Evolutionary conservation across 2,797 vertebrate species (phyloP), one percentile per base, ranked within the genome.

Genomic region (Gambelia wislizenii): DNA sequence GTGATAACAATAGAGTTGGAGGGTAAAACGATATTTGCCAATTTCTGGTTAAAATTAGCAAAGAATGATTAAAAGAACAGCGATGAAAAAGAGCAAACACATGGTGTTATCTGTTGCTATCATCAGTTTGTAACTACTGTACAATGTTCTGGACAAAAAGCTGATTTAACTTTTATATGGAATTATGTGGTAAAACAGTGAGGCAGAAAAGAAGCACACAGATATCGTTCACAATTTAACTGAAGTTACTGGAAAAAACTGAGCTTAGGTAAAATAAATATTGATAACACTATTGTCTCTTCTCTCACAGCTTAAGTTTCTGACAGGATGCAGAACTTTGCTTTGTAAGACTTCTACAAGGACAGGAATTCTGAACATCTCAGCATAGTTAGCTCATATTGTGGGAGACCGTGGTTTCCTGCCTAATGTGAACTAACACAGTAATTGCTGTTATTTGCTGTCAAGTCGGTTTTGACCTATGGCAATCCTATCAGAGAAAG

Each of bases 11-110:
- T 22, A 78, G 14, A 59, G 20, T 82, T 4, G n/a, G 30, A 36
- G 39, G 64, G 18, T 13, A 7, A 69, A 83, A 87, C 79, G 72
- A 82, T 59, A 92, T 90, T 74, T 86, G 67, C 2, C 75, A 85
- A 36, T 4, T 80, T 91, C 75, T n/a, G 86, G 59, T 9, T 87
- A 87, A 90, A 84, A 88, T 67, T 12, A 83, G 56, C 18, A 75
- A 6, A 56, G 25, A 83, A 89, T 2, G 4, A 70, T 54, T 54
- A 67, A 33, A 52, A 83, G 56, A 42, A 82, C 49, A 76, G 77
- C 33, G 54, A 44, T 0, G 7, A 90, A 3, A 90, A 93, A 86
- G 61, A 90, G 47, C 27, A 74, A 42, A 44, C 56, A 56, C 1
- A 44, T 9, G 25, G 22, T 6, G 70, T 83, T 75, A 91, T 59